Evolutionary conservation across 2,888 invertebrate genomes (phyloP), one percentile per base, ranked within the genome.

Genomic region (Elmis aenea): DNA sequence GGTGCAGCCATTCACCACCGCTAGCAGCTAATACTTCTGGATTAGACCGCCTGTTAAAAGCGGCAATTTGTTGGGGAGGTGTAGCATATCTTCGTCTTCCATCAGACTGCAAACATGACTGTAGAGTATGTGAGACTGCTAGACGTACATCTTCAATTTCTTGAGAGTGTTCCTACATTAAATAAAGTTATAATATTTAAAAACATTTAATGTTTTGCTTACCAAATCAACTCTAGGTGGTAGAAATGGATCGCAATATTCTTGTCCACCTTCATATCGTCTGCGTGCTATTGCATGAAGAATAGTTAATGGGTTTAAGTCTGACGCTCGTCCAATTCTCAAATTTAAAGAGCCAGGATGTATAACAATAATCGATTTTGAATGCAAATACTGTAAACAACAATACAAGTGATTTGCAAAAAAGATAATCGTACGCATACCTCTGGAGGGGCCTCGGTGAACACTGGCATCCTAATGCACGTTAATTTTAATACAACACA

Each of bases 341-440:
- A 95, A 75, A 64, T 90, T 84, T 27, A 86, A 76, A 0, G 94
- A 95, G 4, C 95, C 95, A 11, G 95, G 94, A 61, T 95, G 94
- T 35, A 95, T 91, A n/a, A 95, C 84, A 39, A 96, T 84, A 23
- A 90, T 85, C 41, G 84, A 82, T 55, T 86, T 83, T 0, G 87
- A 81, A 54, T 84, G 83, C 45, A 83, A 77, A 63, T 81, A 80
- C 71, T 82, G 67, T 45, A 73, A 73, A 47, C n/a, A n/a, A n/a
- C n/a, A n/a, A n/a, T n/a, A n/a, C n/a, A n/a, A n/a, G n/a, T n/a
- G n/a, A n/a, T n/a, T n/a, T n/a, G n/a, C n/a, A n/a, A n/a, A n/a
- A 18, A 8, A 18, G 18, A 6, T 18, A 6, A 8, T 8, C 5
- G 18, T 18, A 6, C 5, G 18, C 18, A 6, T 18, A 18, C 18